A percentile compares a stretch with the other conserved stretches of the same genome.
phyloP scores from a whole-genome alignment of 2,113 vertebrate genomes.

The Eurypyga helias region DNA sequence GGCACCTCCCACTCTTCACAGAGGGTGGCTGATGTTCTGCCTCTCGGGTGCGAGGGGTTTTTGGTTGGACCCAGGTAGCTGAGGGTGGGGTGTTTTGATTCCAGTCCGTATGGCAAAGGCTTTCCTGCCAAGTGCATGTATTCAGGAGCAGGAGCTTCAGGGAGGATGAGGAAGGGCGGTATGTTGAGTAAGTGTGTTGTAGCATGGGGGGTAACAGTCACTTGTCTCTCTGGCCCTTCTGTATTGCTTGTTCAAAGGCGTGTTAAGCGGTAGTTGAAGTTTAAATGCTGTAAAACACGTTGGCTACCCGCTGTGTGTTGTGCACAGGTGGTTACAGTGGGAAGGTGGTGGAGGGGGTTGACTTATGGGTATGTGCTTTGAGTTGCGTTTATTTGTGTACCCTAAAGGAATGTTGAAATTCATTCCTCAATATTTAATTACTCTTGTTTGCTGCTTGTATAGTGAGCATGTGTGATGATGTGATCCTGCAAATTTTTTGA shows the following conservation, averaged over 20 bases:
- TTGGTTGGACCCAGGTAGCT: accelerated
- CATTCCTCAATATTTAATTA: background rate
- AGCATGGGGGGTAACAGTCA: background rate
- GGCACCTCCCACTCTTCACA: background rate
- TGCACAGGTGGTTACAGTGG: background rate
- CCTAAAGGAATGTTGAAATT: background rate
- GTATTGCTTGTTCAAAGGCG: background rate
- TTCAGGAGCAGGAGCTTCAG: background rate
- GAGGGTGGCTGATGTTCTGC: background rate
- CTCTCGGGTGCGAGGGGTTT: background rate
- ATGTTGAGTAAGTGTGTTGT: background rate
- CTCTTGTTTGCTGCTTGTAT: background rate
- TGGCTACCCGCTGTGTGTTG: background rate
- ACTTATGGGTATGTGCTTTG: background rate
- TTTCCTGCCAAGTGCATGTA: accelerated
- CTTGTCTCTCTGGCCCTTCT: background rate
- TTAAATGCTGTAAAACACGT: constrained; percentile 7
- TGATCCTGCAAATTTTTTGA: background rate
- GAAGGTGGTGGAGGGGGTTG: background rate
- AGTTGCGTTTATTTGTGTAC: background rate
- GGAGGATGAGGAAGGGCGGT: background rate
- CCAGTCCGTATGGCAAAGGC: background rate
- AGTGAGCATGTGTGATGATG: background rate
- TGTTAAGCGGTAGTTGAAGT: background rate
- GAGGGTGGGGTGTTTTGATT: background rate